A percentile compares a stretch with the other conserved stretches of the same genome.
Evolutionary conservation across 2,113 vertebrate genomes (phyloP).

Genomic region (Heptranchias perlo): DNA sequence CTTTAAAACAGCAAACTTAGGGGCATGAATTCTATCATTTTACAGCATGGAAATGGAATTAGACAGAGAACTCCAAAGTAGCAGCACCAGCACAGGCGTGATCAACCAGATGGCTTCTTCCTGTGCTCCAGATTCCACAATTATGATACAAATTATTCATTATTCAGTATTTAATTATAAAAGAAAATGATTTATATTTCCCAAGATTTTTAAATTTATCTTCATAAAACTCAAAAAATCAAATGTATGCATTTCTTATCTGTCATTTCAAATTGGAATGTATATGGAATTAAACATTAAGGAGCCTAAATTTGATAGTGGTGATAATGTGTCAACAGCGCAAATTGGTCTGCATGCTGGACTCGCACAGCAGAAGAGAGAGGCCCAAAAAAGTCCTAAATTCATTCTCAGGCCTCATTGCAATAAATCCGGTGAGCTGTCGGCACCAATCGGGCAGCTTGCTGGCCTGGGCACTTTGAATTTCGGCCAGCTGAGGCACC

Average conservation of each 20-base stretch:
- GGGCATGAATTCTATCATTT: neutral
- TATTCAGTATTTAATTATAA: neutral
- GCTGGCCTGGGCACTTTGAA: neutral
- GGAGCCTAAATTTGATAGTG: neutral
- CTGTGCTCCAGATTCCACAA: neutral
- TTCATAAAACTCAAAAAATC: neutral
- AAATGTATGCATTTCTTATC: neutral
- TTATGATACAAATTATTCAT: neutral
- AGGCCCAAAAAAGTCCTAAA: neutral
- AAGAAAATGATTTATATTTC: neutral
- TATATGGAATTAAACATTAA: neutral
- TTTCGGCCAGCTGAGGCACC: neutral
- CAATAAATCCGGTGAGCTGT: neutral
- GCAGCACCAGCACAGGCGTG: neutral
- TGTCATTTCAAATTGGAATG: neutral
- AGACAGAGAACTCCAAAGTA: too few species aligned
- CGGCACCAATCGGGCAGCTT: neutral
- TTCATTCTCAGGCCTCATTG: neutral
- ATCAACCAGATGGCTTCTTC: neutral
- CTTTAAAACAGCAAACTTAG: neutral
- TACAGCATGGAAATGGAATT: neutral
- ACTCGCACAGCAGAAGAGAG: neutral
- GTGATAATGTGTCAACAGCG: too few species aligned
- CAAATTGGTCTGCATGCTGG: neutral
- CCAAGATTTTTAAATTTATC: neutral